Conservation (phyloP, 2,797 vertebrate genomes). For the Urophycis tenuis region DNA sequence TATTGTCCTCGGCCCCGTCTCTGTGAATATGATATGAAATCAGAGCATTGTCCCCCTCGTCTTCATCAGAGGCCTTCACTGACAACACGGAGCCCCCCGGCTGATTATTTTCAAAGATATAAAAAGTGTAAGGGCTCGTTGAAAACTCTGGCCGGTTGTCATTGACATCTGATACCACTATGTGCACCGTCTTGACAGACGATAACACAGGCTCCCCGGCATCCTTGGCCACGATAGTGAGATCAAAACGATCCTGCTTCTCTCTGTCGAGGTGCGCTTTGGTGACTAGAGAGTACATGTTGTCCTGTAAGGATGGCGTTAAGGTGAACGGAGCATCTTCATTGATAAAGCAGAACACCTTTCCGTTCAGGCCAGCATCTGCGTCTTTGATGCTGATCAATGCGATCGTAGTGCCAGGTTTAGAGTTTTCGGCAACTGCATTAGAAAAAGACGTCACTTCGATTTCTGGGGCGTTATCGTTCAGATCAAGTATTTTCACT, state of each 20-base stretch:
- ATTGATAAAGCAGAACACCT: constrained; percentile 29
- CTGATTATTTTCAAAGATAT: constrained; percentile 42
- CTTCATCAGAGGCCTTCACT: constrained; percentile 32
- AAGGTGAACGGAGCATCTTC: constrained; percentile 31
- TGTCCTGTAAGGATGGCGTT: constrained; percentile 27
- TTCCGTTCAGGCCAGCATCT: constrained; percentile 44
- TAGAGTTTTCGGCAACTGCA: constrained; percentile 24
- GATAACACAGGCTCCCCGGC: constrained; percentile 36
- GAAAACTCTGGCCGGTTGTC: constrained; percentile 44
- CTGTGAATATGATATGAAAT: constrained; percentile 36
- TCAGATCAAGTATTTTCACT: constrained; percentile 32
- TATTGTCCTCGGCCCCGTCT: constrained; percentile 14
- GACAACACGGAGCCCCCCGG: constrained; percentile 40
- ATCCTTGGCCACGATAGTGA: constrained; percentile 39
- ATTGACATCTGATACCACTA: constrained; percentile 44
- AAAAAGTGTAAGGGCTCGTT: constrained; percentile 30
- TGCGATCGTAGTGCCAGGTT: constrained; percentile 32
- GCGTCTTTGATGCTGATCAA: constrained; percentile 37
- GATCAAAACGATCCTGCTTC: constrained; percentile 29
- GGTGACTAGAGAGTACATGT: constrained; percentile 42
- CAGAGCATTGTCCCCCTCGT: constrained; percentile 33
- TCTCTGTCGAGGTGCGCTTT: constrained; percentile 39
- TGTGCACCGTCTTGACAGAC: constrained; percentile 26
- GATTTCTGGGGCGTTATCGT: constrained; percentile 37
- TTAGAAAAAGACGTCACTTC: constrained; percentile 29